Percentiles rank a stretch among this genome's conserved stretches.
Conservation (phyloP, 2,113 vertebrate species). For the Pampusana beccarii region DNA sequence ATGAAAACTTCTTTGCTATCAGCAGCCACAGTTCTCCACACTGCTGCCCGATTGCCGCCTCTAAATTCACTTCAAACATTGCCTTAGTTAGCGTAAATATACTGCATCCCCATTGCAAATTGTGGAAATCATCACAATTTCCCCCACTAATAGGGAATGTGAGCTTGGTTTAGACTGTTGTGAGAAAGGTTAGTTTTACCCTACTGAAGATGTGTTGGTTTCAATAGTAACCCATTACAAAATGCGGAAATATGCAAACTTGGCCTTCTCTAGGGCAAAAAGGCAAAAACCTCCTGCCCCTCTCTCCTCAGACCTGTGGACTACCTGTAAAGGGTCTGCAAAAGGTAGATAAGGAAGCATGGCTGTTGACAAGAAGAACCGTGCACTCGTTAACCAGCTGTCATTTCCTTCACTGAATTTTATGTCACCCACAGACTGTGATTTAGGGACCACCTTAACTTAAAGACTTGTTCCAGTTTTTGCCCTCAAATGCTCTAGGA, state of each 20-base stretch:
- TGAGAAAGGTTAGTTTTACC: background rate
- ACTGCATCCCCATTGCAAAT: background rate
- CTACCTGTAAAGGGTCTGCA: background rate
- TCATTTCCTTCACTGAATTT: background rate
- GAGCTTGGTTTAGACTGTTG: background rate
- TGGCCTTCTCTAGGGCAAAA: background rate
- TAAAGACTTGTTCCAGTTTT: background rate
- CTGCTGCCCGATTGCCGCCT: background rate
- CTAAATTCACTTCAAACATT: background rate
- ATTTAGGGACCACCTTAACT: background rate
- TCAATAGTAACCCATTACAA: background rate
- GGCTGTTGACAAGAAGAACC: background rate
- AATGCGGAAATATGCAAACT: background rate
- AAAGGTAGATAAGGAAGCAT: background rate
- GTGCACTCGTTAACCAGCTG: background rate
- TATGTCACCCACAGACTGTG: background rate
- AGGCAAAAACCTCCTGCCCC: background rate
- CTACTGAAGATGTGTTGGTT: background rate
- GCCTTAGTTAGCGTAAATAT: background rate
- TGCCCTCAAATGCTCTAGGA: background rate
- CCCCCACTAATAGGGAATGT: background rate
- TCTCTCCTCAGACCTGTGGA: background rate
- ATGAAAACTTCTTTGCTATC: background rate
- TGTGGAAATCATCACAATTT: background rate
- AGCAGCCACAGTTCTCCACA: background rate